Evolutionary conservation across 2,113 vertebrate genomes (phyloP), one percentile per base, ranked within the genome.

Genomic region (Fulica atra): DNA sequence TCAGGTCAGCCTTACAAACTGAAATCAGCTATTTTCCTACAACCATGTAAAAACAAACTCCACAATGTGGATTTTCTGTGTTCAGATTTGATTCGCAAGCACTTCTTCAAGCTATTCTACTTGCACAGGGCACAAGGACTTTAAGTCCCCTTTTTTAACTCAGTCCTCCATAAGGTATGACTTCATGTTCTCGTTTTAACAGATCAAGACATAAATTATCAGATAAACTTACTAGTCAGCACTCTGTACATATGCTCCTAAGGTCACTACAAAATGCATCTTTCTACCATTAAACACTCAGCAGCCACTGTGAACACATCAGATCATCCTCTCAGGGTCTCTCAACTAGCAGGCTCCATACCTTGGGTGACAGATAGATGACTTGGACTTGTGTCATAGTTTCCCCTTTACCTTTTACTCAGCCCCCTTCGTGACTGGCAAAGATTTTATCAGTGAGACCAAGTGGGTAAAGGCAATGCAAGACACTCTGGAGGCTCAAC

Each of bases 11-110:
- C 68, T 51, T 74, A 71, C 57, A 86, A 85, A 96, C 54, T 59
- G 50, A 86, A 95, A 90, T 59, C 69, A 65, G 44, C 20, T 66
- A 64, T 88, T 95, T 93, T 94, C 63, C 83, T 64, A 61, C 63
- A 92, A 81, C 77, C 66, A 53, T 28, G 73, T 89, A 97, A 97
- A 46, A 96, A 85, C 36, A 74, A 94, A 96, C 64, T 60, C 40
- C 28, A 89, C 60, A 93, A 87, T 65, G 86, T 91, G 89, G 20
- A 50, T 87, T 95, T 96, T 96, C 81, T 93, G 71, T 95, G 81
- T 91, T 94, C 76, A 61, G 79, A 92, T 89, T 96, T 95, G 81
- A 96, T 91, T 95, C 95, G 88, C 87, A 91, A 84, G 40, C 65
- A 64, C 74, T 87, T 86, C 61, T 72, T 89, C 28, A 29, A 31